phyloP scores from a whole-genome alignment of 2,113 vertebrate genomes.

The Halcyon malimbica region DNA sequence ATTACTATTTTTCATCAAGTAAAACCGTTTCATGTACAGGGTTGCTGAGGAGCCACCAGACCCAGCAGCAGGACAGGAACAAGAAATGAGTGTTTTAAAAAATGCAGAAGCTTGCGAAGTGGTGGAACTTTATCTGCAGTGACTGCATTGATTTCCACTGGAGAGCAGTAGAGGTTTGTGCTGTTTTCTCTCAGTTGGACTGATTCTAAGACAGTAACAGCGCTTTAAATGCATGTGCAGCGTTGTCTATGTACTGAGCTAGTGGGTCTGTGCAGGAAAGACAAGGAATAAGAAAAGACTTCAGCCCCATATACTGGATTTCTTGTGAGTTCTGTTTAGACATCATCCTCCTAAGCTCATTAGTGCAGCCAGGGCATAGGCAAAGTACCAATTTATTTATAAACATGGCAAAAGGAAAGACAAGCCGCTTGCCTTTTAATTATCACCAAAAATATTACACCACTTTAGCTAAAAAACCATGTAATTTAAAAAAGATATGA shows the following conservation, averaged over 20 bases:
- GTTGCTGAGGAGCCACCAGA: rapidly evolving
- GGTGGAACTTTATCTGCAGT: too few relatives aligned
- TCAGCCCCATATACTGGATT: not conserved
- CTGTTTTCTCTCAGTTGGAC: not conserved
- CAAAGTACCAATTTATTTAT: not conserved
- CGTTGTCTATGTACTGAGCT: not conserved
- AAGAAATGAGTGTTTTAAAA: not conserved
- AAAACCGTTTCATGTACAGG: not conserved
- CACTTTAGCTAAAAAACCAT: not conserved
- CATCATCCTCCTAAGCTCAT: not conserved
- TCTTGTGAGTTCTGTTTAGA: not conserved
- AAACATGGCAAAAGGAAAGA: not conserved
- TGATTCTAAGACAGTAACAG: not conserved
- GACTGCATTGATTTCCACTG: slow-evolving; percentile 5
- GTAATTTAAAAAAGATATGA: not conserved
- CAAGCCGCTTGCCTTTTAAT: not conserved
- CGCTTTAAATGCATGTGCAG: not conserved
- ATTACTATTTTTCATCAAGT: not conserved
- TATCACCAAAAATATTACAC: not conserved
- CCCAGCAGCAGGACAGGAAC: not conserved
- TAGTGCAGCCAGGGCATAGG: not conserved
- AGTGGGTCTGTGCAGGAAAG: not conserved
- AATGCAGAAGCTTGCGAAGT: not conserved
- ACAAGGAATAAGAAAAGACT: not conserved
- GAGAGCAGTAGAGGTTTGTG: slow-evolving; percentile 35